A percentile compares a stretch with the other conserved stretches of the same genome.
phyloP scores from a whole-genome alignment of 2,888 invertebrate genomes.

The Lamproptera curius region DNA sequence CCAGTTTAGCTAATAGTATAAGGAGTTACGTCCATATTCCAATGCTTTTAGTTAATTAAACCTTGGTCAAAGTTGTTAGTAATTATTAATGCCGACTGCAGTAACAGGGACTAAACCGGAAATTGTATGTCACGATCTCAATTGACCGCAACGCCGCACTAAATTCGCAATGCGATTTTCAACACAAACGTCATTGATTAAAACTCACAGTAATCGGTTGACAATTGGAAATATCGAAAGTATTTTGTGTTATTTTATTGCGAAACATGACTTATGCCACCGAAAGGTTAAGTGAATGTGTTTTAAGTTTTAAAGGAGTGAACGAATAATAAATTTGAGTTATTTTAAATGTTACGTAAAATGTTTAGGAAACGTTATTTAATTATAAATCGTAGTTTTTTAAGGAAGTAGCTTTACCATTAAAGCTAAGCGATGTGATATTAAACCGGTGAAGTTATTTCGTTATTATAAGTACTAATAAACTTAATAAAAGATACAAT shows the following conservation, averaged over 20 bases:
- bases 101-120: background rate
- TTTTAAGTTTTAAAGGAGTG: background rate
- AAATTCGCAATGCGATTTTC: constrained; percentile 1
- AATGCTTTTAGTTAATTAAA: no score
- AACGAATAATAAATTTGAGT: background rate
- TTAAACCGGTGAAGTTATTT: no score
- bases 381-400: background rate
- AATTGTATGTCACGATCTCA: background rate
- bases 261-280: background rate
- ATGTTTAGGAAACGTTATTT: background rate
- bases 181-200: constrained; percentile 9
- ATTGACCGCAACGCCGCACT: constrained; percentile 9
- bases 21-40: no score
- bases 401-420: no score
- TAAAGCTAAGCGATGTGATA: no score
- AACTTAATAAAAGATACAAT: no score
- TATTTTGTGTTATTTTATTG: background rate
- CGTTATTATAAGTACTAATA: no score
- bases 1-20: no score
- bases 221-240: background rate
- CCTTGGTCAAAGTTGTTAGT: background rate
- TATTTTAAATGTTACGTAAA: background rate
- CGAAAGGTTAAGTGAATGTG: background rate
- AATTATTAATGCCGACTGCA: background rate
- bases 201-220: background rate